Base-by-base conservation (phyloP, 2,797 vertebrate species). In the Diglossa cyanea region DNA sequence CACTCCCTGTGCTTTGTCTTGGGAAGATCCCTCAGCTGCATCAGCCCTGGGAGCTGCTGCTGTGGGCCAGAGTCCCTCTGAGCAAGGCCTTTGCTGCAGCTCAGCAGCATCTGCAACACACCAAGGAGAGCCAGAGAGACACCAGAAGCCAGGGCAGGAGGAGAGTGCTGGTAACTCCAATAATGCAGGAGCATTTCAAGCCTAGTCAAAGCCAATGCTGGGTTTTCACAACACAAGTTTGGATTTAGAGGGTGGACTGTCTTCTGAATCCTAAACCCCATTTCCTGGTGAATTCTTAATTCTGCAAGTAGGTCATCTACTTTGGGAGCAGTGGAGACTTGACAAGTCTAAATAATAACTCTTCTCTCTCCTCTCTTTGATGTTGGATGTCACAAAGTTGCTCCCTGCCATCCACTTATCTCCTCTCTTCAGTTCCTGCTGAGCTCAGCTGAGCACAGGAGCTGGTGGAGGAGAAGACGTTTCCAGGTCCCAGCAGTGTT, bases 281-380 rank as follows among this genome's bases (percentile, higher is more conserved):
- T 35, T 87, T 95, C 55, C 84, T 86, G 50, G 54, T 48, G 40
- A 67, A 54, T 81, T 75, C 60, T 62, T 70, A 30, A 74, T 68
- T 82, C 88, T 77, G 44, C 81, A 96, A 92, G 60, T 84, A 89
- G 87, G 91, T 77, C 89, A 76, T 0, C n/a, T 55, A 88, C 76
- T 53, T 62, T 86, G 77, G 71, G 74, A 71, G 33, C 0, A 1
- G 28, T 4, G 1, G 63, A 76, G 73, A 66, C 17, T 45, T 86
- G 94, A 53, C 81, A 93, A 80, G 67, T 68, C 73, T 86, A 79
- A 94, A 95, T 91, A 90, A 85, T 31, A 70, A 66, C 71, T 85
- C 74, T 58, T 26, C 30, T 68, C 28, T 76, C 70, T 72, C 31
- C 19, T 37, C 33, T 61, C 73, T 96, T 93, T 90, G 81, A 95